Percentiles rank a stretch among this genome's conserved stretches.
These are phyloP conservation scores for Distichodus sexfasciatus DNA, from an alignment of 2,797 vertebrate genomes.

Conservation along the genomic window DNA sequence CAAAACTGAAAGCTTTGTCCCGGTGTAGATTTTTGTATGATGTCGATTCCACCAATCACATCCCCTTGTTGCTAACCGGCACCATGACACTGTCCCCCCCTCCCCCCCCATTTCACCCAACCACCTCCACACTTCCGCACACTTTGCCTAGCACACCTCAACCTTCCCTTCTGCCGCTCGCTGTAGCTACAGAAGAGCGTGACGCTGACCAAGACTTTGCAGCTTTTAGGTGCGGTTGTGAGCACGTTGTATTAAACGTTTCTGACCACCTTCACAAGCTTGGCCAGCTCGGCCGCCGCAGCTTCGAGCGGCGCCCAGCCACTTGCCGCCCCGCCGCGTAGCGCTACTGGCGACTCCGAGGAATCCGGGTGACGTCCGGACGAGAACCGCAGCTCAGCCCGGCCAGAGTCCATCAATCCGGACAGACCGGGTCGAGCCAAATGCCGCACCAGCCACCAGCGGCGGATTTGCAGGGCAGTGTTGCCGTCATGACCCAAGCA, in stretches of 20 bases:
- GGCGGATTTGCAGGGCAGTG: conserved; percentile 62
- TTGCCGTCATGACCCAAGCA: conserved; percentile 61
- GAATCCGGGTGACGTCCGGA: conserved; percentile 77
- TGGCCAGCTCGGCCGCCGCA: conserved; percentile 89
- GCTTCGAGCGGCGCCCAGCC: conserved; percentile 85
- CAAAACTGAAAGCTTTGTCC: conserved; percentile 69
- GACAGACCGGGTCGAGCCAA: conserved; percentile 86
- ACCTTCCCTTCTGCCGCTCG: no score
- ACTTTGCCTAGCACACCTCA: no score
- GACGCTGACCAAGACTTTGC: conserved; percentile 48
- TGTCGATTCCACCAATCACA: background rate
- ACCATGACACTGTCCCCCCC: background rate
- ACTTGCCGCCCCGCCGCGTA: no score
- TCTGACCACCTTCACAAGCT: conserved; percentile 97
- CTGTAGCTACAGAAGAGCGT: no score
- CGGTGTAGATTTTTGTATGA: conserved; percentile 68
- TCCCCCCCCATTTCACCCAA: no score
- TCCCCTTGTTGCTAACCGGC: no score
- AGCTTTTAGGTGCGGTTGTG: conserved; percentile 46
- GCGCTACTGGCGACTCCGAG: conserved; percentile 78
- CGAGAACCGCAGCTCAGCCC: conserved; percentile 80
- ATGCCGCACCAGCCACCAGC: conserved; percentile 80
- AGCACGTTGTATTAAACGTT: conserved; percentile 78
- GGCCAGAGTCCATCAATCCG: conserved; percentile 83
- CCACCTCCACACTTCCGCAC: no score